phyloP scores from a whole-genome alignment of 2,888 invertebrate genomes.

The Agrochola litura region DNA sequence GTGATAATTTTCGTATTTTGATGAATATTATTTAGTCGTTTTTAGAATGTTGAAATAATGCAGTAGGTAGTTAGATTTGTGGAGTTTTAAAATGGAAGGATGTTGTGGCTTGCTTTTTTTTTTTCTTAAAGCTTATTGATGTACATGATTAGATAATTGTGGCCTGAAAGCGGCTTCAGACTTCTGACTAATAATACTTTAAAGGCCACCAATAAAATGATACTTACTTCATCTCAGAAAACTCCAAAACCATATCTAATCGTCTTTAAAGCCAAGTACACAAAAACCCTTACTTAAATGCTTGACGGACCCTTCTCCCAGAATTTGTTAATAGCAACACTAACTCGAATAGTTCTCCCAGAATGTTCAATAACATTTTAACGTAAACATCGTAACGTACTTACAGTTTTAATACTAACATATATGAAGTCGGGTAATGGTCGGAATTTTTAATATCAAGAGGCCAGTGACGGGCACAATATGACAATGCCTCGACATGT shows the following conservation, averaged over 20 bases:
- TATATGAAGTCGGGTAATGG: slow-evolving; percentile 68
- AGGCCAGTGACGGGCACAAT: slow-evolving; percentile 70
- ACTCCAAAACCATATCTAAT: not conserved
- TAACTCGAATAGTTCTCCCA: slow-evolving; percentile 49
- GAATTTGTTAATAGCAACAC: slow-evolving; percentile 49
- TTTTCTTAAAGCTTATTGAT: not conserved
- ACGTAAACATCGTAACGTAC: slow-evolving; percentile 47
- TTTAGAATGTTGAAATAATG: not conserved
- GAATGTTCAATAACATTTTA: slow-evolving; percentile 61
- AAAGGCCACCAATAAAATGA: not conserved
- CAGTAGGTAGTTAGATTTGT: not conserved
- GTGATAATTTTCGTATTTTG: not conserved
- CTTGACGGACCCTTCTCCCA: slow-evolving; percentile 24
- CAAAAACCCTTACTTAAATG: slow-evolving; percentile 33
- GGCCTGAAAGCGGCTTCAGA: not conserved
- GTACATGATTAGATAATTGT: too few species aligned
- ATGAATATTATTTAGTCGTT: not conserved
- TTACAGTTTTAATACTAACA: slow-evolving; percentile 65
- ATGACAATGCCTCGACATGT: slow-evolving; percentile 78
- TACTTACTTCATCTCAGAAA: not conserved
- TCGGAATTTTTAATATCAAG: slow-evolving; percentile 83
- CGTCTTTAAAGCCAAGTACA: slow-evolving; percentile 1
- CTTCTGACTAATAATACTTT: not conserved
- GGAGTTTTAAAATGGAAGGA: not conserved
- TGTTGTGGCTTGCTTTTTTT: not conserved